A percentile compares a stretch with the other conserved stretches of the same genome.
Evolutionary conservation across 2,888 invertebrate genomes (phyloP).

Genomic region (Holacanthella duospinosa): DNA sequence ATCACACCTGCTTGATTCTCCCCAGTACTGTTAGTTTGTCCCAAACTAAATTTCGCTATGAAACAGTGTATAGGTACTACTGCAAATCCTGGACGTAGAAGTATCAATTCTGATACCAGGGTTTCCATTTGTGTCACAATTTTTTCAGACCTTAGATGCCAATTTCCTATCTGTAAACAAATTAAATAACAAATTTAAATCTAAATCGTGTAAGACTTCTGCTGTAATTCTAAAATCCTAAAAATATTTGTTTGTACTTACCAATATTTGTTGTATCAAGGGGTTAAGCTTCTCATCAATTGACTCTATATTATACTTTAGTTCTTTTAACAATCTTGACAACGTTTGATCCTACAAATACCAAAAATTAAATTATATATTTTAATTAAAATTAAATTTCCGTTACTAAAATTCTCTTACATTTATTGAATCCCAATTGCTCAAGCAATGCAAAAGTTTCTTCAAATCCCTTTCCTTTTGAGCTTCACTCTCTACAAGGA

Average conservation of each 20-base stretch:
- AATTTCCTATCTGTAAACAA: slow-evolving; percentile 18
- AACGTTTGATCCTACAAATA: slow-evolving; percentile 20
- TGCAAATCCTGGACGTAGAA: slow-evolving; percentile 21
- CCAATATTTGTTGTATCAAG: slow-evolving; percentile 20
- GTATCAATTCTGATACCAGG: slow-evolving; percentile 22
- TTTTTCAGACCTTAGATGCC: slow-evolving; percentile 20
- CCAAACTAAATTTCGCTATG: slow-evolving; percentile 15
- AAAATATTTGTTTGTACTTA: slow-evolving; percentile 7
- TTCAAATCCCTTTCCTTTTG: slow-evolving; percentile 11
- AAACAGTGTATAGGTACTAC: slow-evolving; percentile 17
- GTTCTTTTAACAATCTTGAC: slow-evolving; percentile 18
- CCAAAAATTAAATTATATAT: neutral
- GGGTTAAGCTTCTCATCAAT: slow-evolving; percentile 27
- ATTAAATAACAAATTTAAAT: too few relatives aligned
- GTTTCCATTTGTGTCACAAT: slow-evolving; percentile 20
- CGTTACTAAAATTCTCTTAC: neutral
- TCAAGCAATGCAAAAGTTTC: slow-evolving; percentile 3
- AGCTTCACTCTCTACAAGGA: neutral
- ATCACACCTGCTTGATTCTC: slow-evolving; percentile 10
- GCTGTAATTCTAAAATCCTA: neutral
- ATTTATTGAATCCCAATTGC: slow-evolving; percentile 13
- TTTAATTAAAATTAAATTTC: neutral
- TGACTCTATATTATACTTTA: slow-evolving; percentile 16
- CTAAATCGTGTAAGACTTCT: neutral
- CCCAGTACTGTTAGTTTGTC: neutral